Conservation (phyloP, 2,797 vertebrate genomes). For the Melanotaenia nigrans region DNA sequence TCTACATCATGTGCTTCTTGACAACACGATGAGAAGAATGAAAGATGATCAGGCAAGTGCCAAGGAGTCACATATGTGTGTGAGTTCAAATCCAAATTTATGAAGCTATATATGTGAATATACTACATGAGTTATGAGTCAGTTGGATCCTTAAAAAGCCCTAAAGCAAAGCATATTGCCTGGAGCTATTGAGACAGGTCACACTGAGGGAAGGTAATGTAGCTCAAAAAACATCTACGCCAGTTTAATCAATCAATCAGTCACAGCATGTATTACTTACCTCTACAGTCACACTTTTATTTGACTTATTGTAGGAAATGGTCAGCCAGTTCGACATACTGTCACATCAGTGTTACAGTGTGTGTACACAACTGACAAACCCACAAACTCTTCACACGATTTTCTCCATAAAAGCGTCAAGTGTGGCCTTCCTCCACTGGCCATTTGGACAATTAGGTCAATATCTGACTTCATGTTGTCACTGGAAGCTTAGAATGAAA, state of each 20-base stretch:
- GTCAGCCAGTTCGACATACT: conserved; percentile 56
- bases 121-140: conserved; percentile 67
- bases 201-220: conserved; percentile 1
- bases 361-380: conserved; percentile 62
- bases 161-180: conserved; percentile 58
- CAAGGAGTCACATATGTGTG: conserved; percentile 55
- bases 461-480: conserved; percentile 73
- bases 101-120: conserved; percentile 54
- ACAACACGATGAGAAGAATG: conserved; percentile 55
- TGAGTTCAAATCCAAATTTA: conserved; percentile 67
- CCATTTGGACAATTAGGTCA: conserved; percentile 72
- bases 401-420: conserved; percentile 61
- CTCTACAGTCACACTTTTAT: conserved; percentile 38
- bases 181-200: conserved; percentile 11
- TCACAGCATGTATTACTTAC: conserved; percentile 36
- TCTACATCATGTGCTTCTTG: conserved; percentile 52
- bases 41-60: conserved; percentile 57
- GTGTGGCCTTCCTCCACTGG: conserved; percentile 64
- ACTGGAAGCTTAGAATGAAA: conserved; percentile 72
- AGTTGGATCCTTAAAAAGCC: conserved; percentile 48
- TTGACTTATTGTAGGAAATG: conserved; percentile 45
- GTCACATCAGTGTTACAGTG: conserved; percentile 51
- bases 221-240: conserved; percentile 22
- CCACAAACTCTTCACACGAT: conserved; percentile 57
- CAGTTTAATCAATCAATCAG: conserved; percentile 49